phyloP scores from a whole-genome alignment of 1,140 invertebrate genomes.

The Drosophila obscura region DNA sequence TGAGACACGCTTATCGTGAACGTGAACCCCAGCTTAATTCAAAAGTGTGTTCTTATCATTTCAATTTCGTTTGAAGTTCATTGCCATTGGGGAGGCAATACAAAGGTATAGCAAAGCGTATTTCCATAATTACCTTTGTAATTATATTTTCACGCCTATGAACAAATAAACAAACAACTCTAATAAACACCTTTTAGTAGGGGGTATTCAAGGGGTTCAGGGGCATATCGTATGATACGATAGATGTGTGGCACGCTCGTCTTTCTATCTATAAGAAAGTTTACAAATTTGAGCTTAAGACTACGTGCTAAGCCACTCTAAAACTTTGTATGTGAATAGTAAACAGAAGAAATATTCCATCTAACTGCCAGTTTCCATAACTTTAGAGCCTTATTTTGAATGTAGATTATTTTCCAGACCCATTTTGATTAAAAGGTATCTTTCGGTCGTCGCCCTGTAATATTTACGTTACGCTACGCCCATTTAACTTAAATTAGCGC shows the following conservation, averaged over 20 bases:
- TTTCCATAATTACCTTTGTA: slow-evolving; percentile 35
- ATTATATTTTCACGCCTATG: slow-evolving; percentile 54
- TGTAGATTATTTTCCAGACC: too few species aligned
- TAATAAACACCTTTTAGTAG: slow-evolving; percentile 16
- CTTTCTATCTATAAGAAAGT: neutral
- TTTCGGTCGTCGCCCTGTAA: neutral
- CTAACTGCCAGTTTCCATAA: too few species aligned
- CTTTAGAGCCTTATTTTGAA: too few species aligned
- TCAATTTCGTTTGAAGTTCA: slow-evolving; percentile 28
- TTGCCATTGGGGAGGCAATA: slow-evolving; percentile 31
- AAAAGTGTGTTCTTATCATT: slow-evolving; percentile 29
- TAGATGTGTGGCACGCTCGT: too few species aligned
- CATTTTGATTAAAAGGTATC: slow-evolving; percentile 1
- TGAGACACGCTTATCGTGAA: slow-evolving; percentile 13
- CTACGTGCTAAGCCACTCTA: too few species aligned
- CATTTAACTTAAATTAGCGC: slow-evolving; percentile 25
- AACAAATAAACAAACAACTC: slow-evolving; percentile 32
- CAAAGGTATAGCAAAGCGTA: neutral
- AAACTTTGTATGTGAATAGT: too few species aligned
- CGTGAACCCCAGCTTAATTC: slow-evolving; percentile 25
- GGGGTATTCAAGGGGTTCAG: neutral
- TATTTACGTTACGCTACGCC: neutral
- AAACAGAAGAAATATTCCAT: too few species aligned
- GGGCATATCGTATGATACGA: neutral
- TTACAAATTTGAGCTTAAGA: too few species aligned